Evolutionary conservation across 2,888 invertebrate genomes (phyloP).

Genomic region (Chloromyia formosa): DNA sequence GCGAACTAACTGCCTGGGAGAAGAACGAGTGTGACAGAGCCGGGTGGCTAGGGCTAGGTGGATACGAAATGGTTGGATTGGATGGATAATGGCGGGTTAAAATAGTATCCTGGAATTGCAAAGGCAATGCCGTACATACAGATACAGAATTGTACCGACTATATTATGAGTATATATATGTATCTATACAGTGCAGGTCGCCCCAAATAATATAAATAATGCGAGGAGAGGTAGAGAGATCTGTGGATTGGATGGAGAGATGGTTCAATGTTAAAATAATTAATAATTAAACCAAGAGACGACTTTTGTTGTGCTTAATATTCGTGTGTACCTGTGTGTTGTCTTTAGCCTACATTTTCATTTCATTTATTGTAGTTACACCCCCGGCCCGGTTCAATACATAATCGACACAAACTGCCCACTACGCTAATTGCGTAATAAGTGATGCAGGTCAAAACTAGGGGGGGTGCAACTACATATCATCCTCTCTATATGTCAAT

Average conservation of each 20-base stretch:
- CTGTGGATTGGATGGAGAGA: not conserved
- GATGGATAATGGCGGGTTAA: conserved; percentile 38
- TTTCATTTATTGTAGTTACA: not conserved
- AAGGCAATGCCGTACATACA: conserved; percentile 15
- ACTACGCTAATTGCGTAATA: conserved; percentile 29
- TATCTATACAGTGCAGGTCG: too few species aligned
- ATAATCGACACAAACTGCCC: conserved; percentile 22
- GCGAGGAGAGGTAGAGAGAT: too few species aligned
- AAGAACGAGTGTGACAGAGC: not conserved
- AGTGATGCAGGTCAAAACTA: conserved; percentile 34
- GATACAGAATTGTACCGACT: not conserved
- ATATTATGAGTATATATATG: not conserved
- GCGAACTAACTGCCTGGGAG: not conserved
- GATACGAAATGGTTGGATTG: conserved; percentile 30
- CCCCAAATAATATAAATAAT: too few species aligned
- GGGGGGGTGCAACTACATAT: not conserved
- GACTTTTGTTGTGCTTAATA: conserved; percentile 24
- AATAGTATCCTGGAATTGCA: conserved; percentile 31
- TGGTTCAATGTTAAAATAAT: conserved; percentile 40
- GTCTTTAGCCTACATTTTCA: not conserved
- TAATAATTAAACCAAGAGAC: conserved; percentile 40
- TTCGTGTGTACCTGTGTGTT: not conserved
- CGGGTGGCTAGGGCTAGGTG: conserved; percentile 11
- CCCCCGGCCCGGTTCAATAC: not conserved
- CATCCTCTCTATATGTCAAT: conserved; percentile 16